These are phyloP conservation scores for Phymastichus coffea DNA, from an alignment of 1,140 invertebrate genomes.

Conservation along the genomic window DNA sequence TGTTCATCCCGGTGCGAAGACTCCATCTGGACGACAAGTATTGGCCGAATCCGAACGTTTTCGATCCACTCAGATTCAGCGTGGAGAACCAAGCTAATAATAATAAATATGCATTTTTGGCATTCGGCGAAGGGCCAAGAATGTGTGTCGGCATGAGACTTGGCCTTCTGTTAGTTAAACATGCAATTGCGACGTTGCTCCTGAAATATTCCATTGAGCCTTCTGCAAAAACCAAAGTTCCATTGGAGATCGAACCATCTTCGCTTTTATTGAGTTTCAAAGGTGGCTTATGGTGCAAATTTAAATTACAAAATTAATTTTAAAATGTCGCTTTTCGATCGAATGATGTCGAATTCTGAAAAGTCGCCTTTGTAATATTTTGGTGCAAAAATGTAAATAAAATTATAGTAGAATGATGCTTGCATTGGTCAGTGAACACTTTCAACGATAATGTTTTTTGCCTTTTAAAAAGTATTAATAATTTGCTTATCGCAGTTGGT, in stretches of 20 bases:
- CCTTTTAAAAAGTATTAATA: no score
- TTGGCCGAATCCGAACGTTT: slow-evolving; percentile 64
- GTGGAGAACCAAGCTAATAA: slow-evolving; percentile 43
- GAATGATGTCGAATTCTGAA: no score
- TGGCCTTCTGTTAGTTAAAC: slow-evolving; percentile 55
- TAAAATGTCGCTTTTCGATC: no score
- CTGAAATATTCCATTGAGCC: slow-evolving; percentile 38
- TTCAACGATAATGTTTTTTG: no score
- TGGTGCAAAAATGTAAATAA: no score
- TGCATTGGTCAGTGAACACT: no score
- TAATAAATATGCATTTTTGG: slow-evolving; percentile 53
- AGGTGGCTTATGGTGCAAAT: slow-evolving; percentile 19
- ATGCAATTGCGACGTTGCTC: slow-evolving; percentile 47
- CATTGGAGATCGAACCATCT: slow-evolving; percentile 29
- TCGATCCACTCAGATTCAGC: slow-evolving; percentile 68
- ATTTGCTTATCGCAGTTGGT: no score
- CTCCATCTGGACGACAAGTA: slow-evolving; percentile 56
- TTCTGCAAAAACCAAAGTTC: slow-evolving; percentile 32
- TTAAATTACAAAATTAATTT: no score
- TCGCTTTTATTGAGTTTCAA: background rate
- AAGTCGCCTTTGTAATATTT: no score
- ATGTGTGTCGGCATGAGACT: slow-evolving; percentile 60
- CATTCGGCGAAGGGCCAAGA: slow-evolving; percentile 63
- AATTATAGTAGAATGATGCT: no score
- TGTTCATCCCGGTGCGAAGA: slow-evolving; percentile 45